Conservation (phyloP, 2,888 invertebrate genomes). For the Bugulina stolonifera region DNA sequence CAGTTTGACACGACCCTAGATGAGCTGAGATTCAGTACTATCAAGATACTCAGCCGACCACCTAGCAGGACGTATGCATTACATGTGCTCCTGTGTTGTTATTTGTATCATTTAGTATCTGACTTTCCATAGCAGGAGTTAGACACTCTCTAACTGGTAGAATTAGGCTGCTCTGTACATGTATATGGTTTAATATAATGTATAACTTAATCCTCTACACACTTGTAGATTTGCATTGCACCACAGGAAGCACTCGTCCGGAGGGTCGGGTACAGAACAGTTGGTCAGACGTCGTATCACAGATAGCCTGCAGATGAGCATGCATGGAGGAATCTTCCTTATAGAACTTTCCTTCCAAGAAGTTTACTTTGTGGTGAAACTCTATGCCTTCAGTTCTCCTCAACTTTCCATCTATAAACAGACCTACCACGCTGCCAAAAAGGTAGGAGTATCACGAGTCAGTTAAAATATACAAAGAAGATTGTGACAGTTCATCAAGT, state of each 20-base stretch:
- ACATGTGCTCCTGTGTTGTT: no score
- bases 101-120: no score
- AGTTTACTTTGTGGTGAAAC: conserved; percentile 66
- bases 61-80: neutral
- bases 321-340: conserved; percentile 65
- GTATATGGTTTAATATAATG: no score
- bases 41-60: neutral
- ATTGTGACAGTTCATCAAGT: no score
- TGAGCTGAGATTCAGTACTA: conserved; percentile 34
- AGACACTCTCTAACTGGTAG: no score
- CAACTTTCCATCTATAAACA: neutral
- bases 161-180: no score
- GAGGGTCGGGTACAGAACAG: conserved; percentile 12
- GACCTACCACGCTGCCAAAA: neutral
- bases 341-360: conserved; percentile 66
- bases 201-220: no score
- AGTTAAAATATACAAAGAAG: no score
- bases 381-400: conserved; percentile 58
- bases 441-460: conserved; percentile 11
- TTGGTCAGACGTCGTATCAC: conserved; percentile 6
- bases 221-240: neutral
- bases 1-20: neutral
- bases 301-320: conserved; percentile 62
- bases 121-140: no score
- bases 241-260: conserved; percentile 15